Evolutionary conservation across 2,113 vertebrate genomes (phyloP), one percentile per base, ranked within the genome.

Genomic region (Sisor rabdophorus): DNA sequence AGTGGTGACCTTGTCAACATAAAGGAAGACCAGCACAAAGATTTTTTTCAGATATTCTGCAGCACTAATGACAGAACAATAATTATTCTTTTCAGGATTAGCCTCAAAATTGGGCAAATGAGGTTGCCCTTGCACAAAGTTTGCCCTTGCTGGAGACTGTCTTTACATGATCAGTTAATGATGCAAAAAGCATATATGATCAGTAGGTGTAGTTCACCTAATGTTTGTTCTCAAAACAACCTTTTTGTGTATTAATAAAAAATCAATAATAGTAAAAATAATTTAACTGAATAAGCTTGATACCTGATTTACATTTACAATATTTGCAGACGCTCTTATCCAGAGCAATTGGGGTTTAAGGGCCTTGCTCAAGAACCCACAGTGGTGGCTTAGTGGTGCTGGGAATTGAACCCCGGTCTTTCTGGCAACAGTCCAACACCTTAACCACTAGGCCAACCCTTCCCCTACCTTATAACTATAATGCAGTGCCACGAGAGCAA

Each of bases 51-150:
- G 79, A 52, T 10, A 50, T 30, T 69, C 47, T 69, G 80, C 55
- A 53, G 30, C 30, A 48, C 67, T 76, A 80, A 81, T 79, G 61
- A 78, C 80, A 22, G 50, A 58, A 75, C 56, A 53, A 36, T 59
- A 30, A 79, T 85, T 81, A 85, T 74, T 56, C 50, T 60, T 75
- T 65, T 75, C 24, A 47, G 56, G 71, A 26, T 26, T 50, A 22
- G 17, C 64, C 26, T 22, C 1, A 48, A 48, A 67, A 50, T 28
- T 10, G 13, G 9, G n/a, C 44, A 48, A 68, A 50, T 50, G 24
- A 26, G 44, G 16, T 22, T 0, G 0, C 50, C 50, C 47, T 13
- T 26, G 64, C 2, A 1, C 22, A 0, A 16, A 19, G 44, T 9
- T 16, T 50, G 4, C 24, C 26, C 3, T 17, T 50, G 26, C 24